A percentile compares a stretch with the other conserved stretches of the same genome.
These are phyloP conservation scores for Xyliphius kryptos DNA, from an alignment of 2,113 vertebrate genomes.

Conservation along the genomic window DNA sequence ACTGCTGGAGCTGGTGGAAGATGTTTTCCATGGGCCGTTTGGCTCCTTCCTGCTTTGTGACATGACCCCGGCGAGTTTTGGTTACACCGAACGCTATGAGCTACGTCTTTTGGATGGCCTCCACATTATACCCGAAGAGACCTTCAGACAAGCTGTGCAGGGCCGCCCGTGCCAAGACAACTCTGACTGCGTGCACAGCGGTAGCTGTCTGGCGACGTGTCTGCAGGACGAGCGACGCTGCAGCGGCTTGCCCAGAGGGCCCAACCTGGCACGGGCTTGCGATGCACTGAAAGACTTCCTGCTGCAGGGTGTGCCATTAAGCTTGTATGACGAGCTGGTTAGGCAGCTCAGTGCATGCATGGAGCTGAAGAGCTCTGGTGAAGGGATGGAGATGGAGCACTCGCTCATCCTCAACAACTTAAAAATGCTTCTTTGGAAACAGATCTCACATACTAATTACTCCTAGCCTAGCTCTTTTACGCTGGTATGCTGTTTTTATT, in stretches of 20 bases:
- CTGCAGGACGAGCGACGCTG: conserved; percentile 84
- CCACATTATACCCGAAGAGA: conserved; percentile 82
- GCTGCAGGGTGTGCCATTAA: conserved; percentile 78
- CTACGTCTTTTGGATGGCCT: conserved; percentile 87
- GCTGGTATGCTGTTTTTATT: no score
- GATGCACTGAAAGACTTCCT: conserved; percentile 87
- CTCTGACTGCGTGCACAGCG: conserved; percentile 81
- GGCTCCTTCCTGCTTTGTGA: conserved; percentile 98
- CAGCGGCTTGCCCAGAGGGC: conserved; percentile 80
- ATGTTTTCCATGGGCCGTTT: conserved; percentile 91
- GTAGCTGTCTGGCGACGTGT: conserved; percentile 83
- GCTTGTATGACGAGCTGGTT: conserved; percentile 85
- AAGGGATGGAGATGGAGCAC: conserved; percentile 96
- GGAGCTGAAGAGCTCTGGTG: conserved; percentile 79
- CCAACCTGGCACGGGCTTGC: conserved; percentile 92
- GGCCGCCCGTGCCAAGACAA: conserved; percentile 80
- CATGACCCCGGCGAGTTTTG: conserved; percentile 77
- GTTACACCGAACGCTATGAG: conserved; percentile 90
- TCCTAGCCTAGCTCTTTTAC: conserved; percentile 69
- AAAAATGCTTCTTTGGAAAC: conserved; percentile 95
- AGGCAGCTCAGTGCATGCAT: conserved; percentile 93
- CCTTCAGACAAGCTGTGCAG: conserved; percentile 77
- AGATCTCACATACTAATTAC: conserved; percentile 95
- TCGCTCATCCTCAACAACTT: conserved; percentile 94
- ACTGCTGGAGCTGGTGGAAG: conserved; percentile 93